Evolutionary conservation across 2,888 invertebrate species (phyloP).

Genomic region (Carcina quercana): DNA sequence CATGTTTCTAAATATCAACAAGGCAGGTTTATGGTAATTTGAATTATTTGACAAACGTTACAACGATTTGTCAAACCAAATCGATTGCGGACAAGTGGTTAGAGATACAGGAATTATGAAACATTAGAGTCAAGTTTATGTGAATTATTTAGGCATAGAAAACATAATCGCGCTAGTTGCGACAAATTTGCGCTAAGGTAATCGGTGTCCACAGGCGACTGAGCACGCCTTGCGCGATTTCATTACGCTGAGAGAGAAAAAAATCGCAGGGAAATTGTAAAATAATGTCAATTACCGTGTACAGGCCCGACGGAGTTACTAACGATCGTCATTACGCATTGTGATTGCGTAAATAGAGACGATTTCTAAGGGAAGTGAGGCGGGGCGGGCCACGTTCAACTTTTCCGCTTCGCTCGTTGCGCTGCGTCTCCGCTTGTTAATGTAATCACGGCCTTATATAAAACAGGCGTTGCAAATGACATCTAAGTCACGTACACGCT

Average conservation of each 20-base stretch:
- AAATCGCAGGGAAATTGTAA: conserved; percentile 61
- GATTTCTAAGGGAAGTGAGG: conserved; percentile 52
- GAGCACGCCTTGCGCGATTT: conserved; percentile 52
- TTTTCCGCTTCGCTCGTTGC: conserved; percentile 60
- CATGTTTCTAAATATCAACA: too few species aligned
- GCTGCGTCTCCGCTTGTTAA: conserved; percentile 46
- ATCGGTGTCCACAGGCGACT: conserved; percentile 33
- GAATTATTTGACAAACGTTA: too few species aligned
- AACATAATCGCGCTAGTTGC: conserved; percentile 6
- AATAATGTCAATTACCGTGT: conserved; percentile 69
- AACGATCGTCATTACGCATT: conserved; percentile 68
- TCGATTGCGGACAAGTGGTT: too few species aligned
- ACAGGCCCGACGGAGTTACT: conserved; percentile 47
- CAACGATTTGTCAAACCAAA: too few species aligned
- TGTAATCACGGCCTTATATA: conserved; percentile 45
- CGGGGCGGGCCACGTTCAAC: conserved; percentile 38
- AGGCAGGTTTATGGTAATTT: too few species aligned
- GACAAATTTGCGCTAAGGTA: conserved; percentile 12
- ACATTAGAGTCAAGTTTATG: not conserved
- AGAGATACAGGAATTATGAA: too few species aligned
- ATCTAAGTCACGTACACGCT: conserved; percentile 40
- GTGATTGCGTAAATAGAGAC: conserved; percentile 65
- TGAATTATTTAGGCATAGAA: conserved; percentile 2
- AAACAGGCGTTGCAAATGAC: conserved; percentile 29
- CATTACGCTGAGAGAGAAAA: conserved; percentile 53